Conservation (phyloP, 2,113 vertebrate genomes). For the Puma concolor region DNA sequence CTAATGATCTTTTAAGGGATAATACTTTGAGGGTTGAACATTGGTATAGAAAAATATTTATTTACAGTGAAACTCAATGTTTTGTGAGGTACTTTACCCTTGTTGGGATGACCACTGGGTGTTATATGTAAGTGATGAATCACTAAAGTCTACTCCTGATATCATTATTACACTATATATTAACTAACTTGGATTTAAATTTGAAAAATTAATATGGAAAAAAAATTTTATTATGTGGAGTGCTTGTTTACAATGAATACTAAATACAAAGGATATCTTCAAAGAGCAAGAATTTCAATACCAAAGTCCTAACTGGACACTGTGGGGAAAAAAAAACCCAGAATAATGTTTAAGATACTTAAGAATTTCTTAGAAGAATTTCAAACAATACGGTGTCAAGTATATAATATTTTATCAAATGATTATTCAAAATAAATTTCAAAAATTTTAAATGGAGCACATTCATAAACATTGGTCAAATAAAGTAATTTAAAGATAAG, state of each 20-base stretch:
- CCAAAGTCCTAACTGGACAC: neutral
- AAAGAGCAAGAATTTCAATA: neutral
- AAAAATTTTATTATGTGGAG: neutral
- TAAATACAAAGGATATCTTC: conserved; percentile 14
- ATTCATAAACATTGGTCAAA: conserved; percentile 35
- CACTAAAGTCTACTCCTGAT: too few relatives aligned
- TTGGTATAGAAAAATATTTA: neutral
- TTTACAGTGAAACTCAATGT: neutral
- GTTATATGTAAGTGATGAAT: too few relatives aligned
- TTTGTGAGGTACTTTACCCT: neutral
- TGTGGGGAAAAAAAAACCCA: neutral
- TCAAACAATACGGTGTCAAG: neutral
- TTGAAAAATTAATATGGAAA: too few relatives aligned
- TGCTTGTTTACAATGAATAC: neutral
- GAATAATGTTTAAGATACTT: conserved; percentile 1
- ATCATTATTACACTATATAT: too few relatives aligned
- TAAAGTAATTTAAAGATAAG: neutral
- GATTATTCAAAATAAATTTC: conserved; percentile 44
- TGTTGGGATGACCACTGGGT: too few relatives aligned
- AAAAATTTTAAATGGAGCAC: neutral
- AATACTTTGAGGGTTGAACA: neutral
- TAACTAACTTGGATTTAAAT: too few relatives aligned
- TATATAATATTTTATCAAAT: neutral
- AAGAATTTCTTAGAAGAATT: conserved; percentile 19
- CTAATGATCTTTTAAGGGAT: neutral